Conservation (phyloP, 1,140 invertebrate genomes). For the Drosophila azteca region DNA sequence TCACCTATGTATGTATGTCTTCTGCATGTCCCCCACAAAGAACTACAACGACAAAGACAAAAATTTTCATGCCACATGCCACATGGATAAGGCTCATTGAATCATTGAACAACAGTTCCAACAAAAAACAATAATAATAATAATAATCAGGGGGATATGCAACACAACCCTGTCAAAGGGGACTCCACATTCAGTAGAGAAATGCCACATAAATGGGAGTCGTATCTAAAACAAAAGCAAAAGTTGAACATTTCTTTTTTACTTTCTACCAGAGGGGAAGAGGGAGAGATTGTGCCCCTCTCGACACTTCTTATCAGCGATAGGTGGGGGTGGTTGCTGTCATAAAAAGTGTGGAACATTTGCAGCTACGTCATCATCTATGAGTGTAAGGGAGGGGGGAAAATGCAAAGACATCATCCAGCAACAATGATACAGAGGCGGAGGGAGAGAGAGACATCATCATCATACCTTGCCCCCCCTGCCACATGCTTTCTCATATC, state of each 20-base stretch:
- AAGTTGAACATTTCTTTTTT: conserved; percentile 69
- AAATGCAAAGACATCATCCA: conserved; percentile 13
- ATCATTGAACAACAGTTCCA: conserved; percentile 48
- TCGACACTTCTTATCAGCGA: conserved; percentile 49
- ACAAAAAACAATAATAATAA: conserved; percentile 26
- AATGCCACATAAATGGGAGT: conserved; percentile 26
- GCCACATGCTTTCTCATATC: conserved; percentile 49
- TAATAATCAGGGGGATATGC: conserved; percentile 67
- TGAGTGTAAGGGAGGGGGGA: too few species aligned
- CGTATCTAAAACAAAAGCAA: conserved; percentile 49
- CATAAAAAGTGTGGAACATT: conserved; percentile 79
- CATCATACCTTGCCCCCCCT: conserved; percentile 1
- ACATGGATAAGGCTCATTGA: conserved; percentile 66
- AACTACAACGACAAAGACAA: conserved; percentile 3
- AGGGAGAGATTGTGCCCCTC: conserved; percentile 2
- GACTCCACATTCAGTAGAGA: conserved; percentile 56
- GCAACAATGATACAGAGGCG: conserved; percentile 44
- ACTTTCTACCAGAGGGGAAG: conserved; percentile 3
- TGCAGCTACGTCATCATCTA: conserved; percentile 66
- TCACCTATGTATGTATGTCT: conserved; percentile 8
- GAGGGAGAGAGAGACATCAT: conserved; percentile 2
- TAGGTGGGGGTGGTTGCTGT: conserved; percentile 48
- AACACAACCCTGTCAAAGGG: conserved; percentile 26
- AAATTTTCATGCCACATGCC: conserved; percentile 42
- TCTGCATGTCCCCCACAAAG: neutral